Evolutionary conservation across 2,797 vertebrate species (phyloP).

Genomic region (Buceros bicornis): DNA sequence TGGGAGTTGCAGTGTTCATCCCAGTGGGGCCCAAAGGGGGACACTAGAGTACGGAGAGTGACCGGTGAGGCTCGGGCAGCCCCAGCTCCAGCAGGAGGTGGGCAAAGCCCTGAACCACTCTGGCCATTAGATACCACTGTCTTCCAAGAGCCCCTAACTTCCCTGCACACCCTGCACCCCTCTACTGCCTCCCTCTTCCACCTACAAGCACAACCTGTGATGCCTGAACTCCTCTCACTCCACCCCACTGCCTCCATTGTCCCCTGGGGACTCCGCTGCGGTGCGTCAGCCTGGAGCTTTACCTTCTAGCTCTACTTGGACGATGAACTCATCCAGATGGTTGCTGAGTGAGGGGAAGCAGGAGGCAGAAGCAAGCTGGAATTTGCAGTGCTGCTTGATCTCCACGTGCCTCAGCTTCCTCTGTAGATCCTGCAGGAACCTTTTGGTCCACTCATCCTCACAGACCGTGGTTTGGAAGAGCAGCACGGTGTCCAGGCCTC

Average conservation of each 20-base stretch:
- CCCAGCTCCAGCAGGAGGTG: background rate
- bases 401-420: background rate
- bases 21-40: background rate
- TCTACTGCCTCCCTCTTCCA: background rate
- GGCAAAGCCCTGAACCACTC: background rate
- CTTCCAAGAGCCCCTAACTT: background rate
- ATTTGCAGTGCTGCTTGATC: background rate
- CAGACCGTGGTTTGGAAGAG: constrained; percentile 14
- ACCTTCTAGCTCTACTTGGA: constrained; percentile 18
- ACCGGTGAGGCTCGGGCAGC: background rate
- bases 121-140: background rate
- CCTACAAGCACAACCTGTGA: background rate
- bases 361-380: background rate
- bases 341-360: background rate
- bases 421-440: background rate
- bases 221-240: background rate
- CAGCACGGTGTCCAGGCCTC: constrained; percentile 1
- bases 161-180: background rate
- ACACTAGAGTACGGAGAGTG: background rate
- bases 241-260: accelerated
- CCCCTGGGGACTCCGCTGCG: background rate
- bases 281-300: background rate
- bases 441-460: background rate
- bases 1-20: background rate
- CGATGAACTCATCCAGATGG: background rate